Conservation (phyloP, 2,113 vertebrate genomes). For the Lasiurus cinereus region DNA sequence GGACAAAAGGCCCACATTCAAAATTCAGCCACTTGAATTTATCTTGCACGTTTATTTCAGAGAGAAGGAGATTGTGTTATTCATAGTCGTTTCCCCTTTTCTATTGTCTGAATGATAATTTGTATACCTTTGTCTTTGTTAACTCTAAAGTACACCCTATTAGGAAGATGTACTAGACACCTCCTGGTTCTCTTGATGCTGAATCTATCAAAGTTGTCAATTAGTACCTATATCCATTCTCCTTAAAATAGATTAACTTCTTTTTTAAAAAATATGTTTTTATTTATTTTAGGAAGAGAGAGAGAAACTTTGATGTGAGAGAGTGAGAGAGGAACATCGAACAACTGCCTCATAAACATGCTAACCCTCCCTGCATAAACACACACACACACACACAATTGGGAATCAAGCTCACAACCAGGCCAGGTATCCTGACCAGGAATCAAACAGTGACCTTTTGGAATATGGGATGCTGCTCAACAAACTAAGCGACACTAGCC, state of each 20-base stretch:
- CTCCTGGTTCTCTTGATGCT: constrained; percentile 21
- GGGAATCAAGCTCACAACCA: too few species aligned
- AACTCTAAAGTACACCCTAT: constrained; percentile 19
- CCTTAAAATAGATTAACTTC: constrained; percentile 45
- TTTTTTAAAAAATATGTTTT: background rate
- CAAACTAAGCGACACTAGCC: too few species aligned
- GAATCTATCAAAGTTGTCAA: constrained; percentile 64
- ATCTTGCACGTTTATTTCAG: constrained; percentile 48
- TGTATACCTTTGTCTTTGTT: constrained; percentile 49
- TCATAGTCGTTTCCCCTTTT: constrained; percentile 47
- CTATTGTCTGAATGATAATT: constrained; percentile 61
- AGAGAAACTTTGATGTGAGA: too few species aligned
- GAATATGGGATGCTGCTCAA: too few species aligned
- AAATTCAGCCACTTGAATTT: constrained; percentile 21
- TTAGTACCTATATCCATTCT: constrained; percentile 43
- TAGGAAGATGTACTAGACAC: constrained; percentile 57
- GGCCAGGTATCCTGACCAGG: too few species aligned
- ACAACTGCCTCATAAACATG: too few species aligned
- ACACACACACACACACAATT: too few species aligned
- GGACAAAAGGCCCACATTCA: background rate
- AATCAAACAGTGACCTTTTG: too few species aligned
- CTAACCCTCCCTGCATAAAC: too few species aligned
- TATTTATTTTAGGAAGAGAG: too few species aligned
- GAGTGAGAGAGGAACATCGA: too few species aligned
- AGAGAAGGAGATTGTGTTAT: background rate